Evolutionary conservation across 2,888 invertebrate species (phyloP).

Genomic region (Pyrrhosoma nymphula): DNA sequence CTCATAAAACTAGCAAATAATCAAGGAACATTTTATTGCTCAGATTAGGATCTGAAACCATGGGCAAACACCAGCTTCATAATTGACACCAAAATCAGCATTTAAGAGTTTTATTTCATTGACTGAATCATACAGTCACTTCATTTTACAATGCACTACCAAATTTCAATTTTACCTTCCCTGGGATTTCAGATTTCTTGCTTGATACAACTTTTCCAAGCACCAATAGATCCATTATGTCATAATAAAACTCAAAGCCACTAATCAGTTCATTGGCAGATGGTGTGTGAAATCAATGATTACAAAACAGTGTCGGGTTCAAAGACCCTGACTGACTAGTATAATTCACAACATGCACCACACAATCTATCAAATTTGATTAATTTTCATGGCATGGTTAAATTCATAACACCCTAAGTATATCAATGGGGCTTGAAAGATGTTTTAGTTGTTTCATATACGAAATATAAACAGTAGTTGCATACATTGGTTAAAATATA

Average conservation of each 20-base stretch:
- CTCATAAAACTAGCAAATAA: too few relatives aligned
- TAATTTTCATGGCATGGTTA: slow-evolving; percentile 12
- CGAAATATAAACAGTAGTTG: not conserved
- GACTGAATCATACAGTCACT: not conserved
- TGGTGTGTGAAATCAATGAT: not conserved
- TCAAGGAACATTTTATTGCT: not conserved
- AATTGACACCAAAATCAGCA: slow-evolving; percentile 9
- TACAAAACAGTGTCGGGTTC: slow-evolving; percentile 3
- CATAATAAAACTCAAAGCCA: not conserved
- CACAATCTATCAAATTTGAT: not conserved
- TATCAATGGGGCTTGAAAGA: not conserved
- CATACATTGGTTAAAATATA: slow-evolving; percentile 2
- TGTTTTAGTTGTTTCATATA: not conserved
- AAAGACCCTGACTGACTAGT: slow-evolving; percentile 14
- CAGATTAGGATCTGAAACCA: not conserved
- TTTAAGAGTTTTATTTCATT: not conserved
- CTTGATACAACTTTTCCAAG: slow-evolving; percentile 14
- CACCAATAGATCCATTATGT: slow-evolving; percentile 32
- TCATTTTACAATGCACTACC: not conserved
- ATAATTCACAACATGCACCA: not conserved
- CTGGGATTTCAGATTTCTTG: not conserved
- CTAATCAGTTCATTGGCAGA: not conserved
- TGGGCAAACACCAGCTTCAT: not conserved
- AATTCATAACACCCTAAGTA: not conserved
- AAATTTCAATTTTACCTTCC: not conserved